Evolutionary conservation across 2,888 invertebrate species (phyloP), one percentile per base, ranked within the genome.

Genomic region (Drosophila atroscutellata): DNA sequence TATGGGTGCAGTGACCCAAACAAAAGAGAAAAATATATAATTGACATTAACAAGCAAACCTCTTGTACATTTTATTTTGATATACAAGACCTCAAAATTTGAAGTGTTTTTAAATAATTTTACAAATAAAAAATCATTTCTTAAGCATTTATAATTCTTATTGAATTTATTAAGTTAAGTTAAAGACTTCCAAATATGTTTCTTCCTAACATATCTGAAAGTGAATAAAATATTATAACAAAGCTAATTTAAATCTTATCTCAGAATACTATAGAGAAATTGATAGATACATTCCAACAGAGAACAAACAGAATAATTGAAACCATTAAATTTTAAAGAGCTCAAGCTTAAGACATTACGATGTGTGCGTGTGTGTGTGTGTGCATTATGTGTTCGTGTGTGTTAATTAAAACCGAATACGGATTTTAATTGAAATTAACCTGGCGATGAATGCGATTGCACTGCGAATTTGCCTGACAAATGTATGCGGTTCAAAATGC

Each of bases 381-480:
- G 13, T 55, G 6, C 1, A 6, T 42, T 42, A 30, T 59, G 64
- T 20, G 11, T 20, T 24, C 8, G 15, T 59, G 34, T 63, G 66
- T 85, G 77, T 75, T 82, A 87, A 86, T 87, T 87, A 79, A 79
- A 74, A 80, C 51, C 60, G 67, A 65, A 72, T 81, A 67, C 59
- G 71, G 73, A 72, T 72, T 82, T 77, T 88, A 86, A 88, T 86
- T 86, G 78, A 86, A 86, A 83, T 87, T 79, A 85, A 85, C 82
- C 86, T 84, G 72, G 54, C 78, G 70, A 72, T 77, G 64, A 63
- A 81, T 80, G 75, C 63, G 73, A 81, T 80, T 66, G 74, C 67
- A 55, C 54, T 76, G 69, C 74, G 59, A 66, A 72, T 72, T 78
- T 72, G 64, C 47, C 67, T 73, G 83, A 79, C 76, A 76, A 77